phyloP scores from a whole-genome alignment of 2,888 invertebrate species.

The Hirtodrosophila histrioides region DNA sequence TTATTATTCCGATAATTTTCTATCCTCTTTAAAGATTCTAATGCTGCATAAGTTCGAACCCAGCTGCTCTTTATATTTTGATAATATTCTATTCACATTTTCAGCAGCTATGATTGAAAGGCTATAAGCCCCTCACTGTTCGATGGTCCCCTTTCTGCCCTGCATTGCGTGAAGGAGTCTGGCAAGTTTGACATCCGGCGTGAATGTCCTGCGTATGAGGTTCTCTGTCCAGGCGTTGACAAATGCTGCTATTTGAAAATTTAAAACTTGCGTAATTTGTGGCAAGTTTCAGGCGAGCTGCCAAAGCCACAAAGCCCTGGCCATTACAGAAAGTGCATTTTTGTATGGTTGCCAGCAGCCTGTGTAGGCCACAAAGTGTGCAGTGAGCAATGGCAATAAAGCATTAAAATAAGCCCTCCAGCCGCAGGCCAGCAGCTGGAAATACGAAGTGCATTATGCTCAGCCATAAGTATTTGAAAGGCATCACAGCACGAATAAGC shows the following conservation, averaged over 20 bases:
- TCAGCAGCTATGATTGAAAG: no score
- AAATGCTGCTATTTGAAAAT: constrained; percentile 16
- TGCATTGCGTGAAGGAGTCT: constrained; percentile 60
- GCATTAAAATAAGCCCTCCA: constrained; percentile 56
- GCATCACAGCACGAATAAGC: constrained; percentile 42
- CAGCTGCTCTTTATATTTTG: no score
- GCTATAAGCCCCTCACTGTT: no score
- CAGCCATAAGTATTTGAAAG: constrained; percentile 37
- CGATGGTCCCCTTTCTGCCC: constrained; percentile 12
- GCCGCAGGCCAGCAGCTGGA: not conserved
- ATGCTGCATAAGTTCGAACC: no score
- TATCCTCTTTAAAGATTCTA: no score
- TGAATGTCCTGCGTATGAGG: constrained; percentile 11
- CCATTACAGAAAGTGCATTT: constrained; percentile 68
- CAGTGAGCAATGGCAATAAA: constrained; percentile 50
- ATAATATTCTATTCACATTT: no score
- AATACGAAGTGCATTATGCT: constrained; percentile 52
- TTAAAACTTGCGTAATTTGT: constrained; percentile 43
- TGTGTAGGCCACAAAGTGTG: constrained; percentile 21
- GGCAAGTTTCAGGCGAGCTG: constrained; percentile 15
- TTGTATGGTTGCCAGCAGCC: constrained; percentile 26
- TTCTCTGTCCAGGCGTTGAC: constrained; percentile 8
- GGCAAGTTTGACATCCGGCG: constrained; percentile 38
- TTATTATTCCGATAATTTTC: no score
- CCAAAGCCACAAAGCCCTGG: constrained; percentile 28